Conservation (phyloP, 1,140 invertebrate species). For the Batillaria attramentaria region DNA sequence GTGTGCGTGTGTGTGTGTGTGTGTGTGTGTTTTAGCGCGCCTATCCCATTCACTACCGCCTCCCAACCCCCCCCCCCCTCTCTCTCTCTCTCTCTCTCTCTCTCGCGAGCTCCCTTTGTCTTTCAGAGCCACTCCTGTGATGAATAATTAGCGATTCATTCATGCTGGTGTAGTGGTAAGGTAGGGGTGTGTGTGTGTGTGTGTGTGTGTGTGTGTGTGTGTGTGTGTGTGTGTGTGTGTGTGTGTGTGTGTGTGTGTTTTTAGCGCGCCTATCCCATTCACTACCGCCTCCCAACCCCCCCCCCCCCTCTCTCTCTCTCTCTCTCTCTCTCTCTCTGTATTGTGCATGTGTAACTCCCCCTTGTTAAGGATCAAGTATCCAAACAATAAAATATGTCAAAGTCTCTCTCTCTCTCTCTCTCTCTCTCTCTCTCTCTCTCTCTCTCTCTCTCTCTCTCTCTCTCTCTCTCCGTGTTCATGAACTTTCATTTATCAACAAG, state of each 20-base stretch:
- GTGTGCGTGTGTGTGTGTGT: background rate
- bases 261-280: background rate
- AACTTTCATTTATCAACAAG: too few relatives aligned
- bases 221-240: background rate
- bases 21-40: background rate
- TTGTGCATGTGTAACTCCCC: too few relatives aligned
- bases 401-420: conserved; percentile 1
- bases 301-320: conserved; percentile 2
- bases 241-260: background rate
- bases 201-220: conserved; percentile 6
- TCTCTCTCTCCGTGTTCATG: conserved; percentile 21
- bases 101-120: background rate
- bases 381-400: too few relatives aligned
- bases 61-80: background rate
- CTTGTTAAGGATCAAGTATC: background rate
- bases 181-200: background rate
- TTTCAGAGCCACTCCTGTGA: background rate
- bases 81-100: background rate
- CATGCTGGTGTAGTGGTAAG: too few relatives aligned
- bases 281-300: too few relatives aligned
- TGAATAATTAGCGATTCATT: too few relatives aligned
- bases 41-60: background rate
- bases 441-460: conserved; percentile 20
- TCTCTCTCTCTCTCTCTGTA: conserved; percentile 8
- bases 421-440: background rate